A percentile compares a stretch with the other conserved stretches of the same genome.
Conservation (phyloP, 2,888 invertebrate genomes). For the Netelia virgata region DNA sequence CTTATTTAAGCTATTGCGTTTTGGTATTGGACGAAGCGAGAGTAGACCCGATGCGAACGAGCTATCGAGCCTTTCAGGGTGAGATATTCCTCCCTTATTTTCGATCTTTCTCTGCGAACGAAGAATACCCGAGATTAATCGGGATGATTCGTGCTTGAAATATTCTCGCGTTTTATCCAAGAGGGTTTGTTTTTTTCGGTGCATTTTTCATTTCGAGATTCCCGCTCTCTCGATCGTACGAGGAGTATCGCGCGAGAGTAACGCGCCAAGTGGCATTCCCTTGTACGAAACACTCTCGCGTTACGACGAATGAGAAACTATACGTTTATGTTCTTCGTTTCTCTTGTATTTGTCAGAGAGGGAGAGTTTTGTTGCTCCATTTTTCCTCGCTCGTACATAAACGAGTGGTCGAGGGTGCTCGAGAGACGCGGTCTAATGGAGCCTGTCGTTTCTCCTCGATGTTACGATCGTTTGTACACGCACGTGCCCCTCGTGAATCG, state of each 20-base stretch:
- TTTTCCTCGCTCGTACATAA: conserved; percentile 29
- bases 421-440: conserved; percentile 74
- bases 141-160: background rate
- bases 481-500: conserved; percentile 56
- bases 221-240: background rate
- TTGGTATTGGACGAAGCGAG: conserved; percentile 41
- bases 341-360: conserved; percentile 19
- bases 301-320: background rate
- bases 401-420: conserved; percentile 15
- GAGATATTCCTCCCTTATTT: background rate
- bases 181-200: conserved; percentile 17
- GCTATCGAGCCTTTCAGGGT: background rate
- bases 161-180: background rate
- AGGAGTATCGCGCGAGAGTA: background rate
- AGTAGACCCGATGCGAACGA: background rate
- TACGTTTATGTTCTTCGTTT: conserved; percentile 9
- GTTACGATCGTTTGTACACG: conserved; percentile 73
- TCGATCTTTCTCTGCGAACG: background rate
- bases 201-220: conserved; percentile 1
- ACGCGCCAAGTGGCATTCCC: background rate
- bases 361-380: conserved; percentile 55
- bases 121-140: background rate
- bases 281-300: background rate
- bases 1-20: conserved; percentile 18
- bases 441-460: conserved; percentile 70